A percentile compares a stretch with the other conserved stretches of the same genome.
phyloP scores from a whole-genome alignment of 1,140 invertebrate genomes.

The Hestina assimilis region DNA sequence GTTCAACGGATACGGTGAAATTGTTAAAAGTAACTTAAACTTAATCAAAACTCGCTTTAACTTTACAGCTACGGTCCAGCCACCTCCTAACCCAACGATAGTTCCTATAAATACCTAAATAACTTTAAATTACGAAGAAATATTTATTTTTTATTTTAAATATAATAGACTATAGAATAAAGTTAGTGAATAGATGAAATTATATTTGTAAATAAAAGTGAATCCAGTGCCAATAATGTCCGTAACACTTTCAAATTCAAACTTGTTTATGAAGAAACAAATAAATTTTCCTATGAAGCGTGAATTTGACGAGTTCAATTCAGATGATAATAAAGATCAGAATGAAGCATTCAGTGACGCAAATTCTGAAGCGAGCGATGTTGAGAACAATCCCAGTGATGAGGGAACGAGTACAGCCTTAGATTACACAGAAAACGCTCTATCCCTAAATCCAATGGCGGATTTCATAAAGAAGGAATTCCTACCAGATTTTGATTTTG shows the following conservation, averaged over 20 bases:
- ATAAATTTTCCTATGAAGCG: slow-evolving; percentile 69
- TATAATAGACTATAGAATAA: slow-evolving; percentile 58
- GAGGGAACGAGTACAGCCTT: slow-evolving; percentile 49
- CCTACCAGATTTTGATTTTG: slow-evolving; percentile 71
- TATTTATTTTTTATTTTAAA: slow-evolving; percentile 70
- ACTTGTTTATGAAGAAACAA: slow-evolving; percentile 61
- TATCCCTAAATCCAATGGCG: slow-evolving; percentile 63
- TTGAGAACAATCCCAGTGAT: slow-evolving; percentile 69
- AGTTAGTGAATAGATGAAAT: slow-evolving; percentile 17
- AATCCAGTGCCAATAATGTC: slow-evolving; percentile 65
- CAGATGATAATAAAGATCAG: slow-evolving; percentile 55
- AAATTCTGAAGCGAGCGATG: slow-evolving; percentile 65
- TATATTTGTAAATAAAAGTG: slow-evolving; percentile 56
- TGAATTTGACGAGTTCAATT: slow-evolving; percentile 62
- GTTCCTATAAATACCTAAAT: slow-evolving; percentile 79
- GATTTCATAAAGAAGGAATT: slow-evolving; percentile 78
- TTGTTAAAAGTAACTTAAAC: slow-evolving; percentile 22
- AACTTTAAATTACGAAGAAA: slow-evolving; percentile 70
- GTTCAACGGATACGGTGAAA: slow-evolving; percentile 29
- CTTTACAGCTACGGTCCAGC: slow-evolving; percentile 58
- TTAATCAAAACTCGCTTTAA: slow-evolving; percentile 23
- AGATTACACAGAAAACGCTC: slow-evolving; percentile 64
- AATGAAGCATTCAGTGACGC: slow-evolving; percentile 57
- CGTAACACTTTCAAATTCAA: slow-evolving; percentile 62
- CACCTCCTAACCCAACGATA: slow-evolving; percentile 78